These are phyloP conservation scores for Cotesia chilonis DNA, from an alignment of 1,140 invertebrate species.

Conservation along the genomic window DNA sequence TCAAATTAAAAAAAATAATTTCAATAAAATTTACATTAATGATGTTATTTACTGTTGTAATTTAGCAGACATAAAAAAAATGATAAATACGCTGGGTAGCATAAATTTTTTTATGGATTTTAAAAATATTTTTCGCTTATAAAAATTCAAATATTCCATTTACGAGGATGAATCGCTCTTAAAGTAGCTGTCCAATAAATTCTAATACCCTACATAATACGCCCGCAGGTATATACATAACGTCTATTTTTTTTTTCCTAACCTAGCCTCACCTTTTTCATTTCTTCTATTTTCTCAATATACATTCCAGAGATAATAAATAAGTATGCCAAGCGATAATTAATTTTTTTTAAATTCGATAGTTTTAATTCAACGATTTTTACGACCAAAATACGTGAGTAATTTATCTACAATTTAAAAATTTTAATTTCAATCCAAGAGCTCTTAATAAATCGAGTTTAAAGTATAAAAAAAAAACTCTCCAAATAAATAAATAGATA, in stretches of 20 bases:
- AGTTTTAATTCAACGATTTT: too few relatives aligned
- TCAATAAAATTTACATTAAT: too few relatives aligned
- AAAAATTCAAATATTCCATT: constrained; percentile 25
- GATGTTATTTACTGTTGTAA: too few relatives aligned
- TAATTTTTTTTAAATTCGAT: background rate
- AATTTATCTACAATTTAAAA: too few relatives aligned
- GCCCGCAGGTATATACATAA: constrained; percentile 20
- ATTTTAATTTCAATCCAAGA: too few relatives aligned
- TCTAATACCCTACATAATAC: constrained; percentile 11
- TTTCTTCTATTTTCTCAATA: background rate
- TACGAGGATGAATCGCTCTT: constrained; percentile 28
- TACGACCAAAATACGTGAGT: too few relatives aligned
- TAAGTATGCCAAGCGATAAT: constrained; percentile 10
- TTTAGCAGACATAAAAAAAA: constrained; percentile 23
- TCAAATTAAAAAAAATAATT: too few relatives aligned
- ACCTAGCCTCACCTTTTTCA: too few relatives aligned
- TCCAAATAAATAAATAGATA: too few relatives aligned
- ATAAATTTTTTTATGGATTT: constrained; percentile 12
- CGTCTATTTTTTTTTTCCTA: too few relatives aligned
- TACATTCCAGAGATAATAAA: constrained; percentile 13
- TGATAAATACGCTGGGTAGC: constrained; percentile 11
- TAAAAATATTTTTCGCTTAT: constrained; percentile 19
- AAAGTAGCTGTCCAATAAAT: constrained; percentile 31
- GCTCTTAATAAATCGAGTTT: too few relatives aligned
- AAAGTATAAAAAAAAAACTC: too few relatives aligned